A percentile compares a stretch with the other conserved stretches of the same genome.
phyloP scores from a whole-genome alignment of 2,888 invertebrate genomes.

The Neoaliturus tenellus region DNA sequence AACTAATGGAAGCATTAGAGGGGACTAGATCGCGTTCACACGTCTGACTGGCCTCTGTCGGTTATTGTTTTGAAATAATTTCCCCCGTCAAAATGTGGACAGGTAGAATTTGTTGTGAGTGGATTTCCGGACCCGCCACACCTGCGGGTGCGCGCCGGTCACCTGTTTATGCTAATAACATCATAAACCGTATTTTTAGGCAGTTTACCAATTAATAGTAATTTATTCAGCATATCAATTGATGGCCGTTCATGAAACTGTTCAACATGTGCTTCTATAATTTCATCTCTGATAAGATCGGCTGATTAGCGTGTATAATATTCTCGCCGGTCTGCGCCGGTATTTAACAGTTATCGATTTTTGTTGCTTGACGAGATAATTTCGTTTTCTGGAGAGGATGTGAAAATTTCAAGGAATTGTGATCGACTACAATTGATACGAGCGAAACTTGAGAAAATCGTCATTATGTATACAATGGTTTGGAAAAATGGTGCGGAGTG shows the following conservation, averaged over 20 bases:
- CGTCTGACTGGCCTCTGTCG: background rate
- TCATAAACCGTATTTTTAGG: slow-evolving; percentile 53
- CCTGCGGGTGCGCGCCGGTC: slow-evolving; percentile 13
- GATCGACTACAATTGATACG: too few species aligned
- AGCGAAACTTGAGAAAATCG: too few species aligned
- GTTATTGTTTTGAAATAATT: slow-evolving; percentile 14
- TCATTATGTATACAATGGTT: too few species aligned
- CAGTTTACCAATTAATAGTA: slow-evolving; percentile 57
- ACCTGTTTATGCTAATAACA: slow-evolving; percentile 48
- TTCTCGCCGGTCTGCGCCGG: background rate
- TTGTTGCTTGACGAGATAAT: background rate
- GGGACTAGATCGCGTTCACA: slow-evolving; percentile 18
- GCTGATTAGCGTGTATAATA: slow-evolving; percentile 35
- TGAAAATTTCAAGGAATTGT: background rate
- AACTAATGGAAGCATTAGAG: slow-evolving; percentile 29
- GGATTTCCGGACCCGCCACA: background rate
- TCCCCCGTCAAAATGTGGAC: slow-evolving; percentile 27
- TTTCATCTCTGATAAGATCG: slow-evolving; percentile 44
- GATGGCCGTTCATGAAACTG: slow-evolving; percentile 41
- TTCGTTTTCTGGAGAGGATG: background rate
- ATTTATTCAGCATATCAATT: slow-evolving; percentile 56
- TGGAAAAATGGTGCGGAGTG: too few species aligned
- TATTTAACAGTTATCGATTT: slow-evolving; percentile 42
- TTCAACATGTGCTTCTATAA: slow-evolving; percentile 54
- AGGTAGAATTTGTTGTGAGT: slow-evolving; percentile 20